A percentile compares a stretch with the other conserved stretches of the same genome.
Evolutionary conservation across 2,797 vertebrate species (phyloP).

Genomic region (Sebastes goodei): DNA sequence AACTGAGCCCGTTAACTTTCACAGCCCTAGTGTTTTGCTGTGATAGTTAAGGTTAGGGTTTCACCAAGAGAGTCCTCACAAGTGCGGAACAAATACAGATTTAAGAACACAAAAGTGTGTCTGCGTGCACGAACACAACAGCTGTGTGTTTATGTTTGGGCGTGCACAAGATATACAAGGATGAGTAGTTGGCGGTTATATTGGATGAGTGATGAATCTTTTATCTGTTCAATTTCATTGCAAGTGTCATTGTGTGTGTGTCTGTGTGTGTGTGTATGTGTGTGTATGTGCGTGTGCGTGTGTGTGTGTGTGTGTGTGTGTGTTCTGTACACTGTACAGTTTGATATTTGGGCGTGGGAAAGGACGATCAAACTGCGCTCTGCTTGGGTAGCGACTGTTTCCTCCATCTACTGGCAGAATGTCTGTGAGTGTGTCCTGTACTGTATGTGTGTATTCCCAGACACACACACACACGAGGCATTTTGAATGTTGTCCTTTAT

Average conservation of each 20-base stretch:
- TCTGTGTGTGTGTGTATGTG: background rate
- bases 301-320: background rate
- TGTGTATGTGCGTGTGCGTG: background rate
- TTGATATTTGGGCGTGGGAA: slow-evolving; percentile 34
- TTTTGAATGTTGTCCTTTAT: too few relatives aligned
- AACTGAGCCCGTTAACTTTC: too few relatives aligned
- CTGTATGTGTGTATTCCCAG: too few relatives aligned
- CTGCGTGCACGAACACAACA: background rate
- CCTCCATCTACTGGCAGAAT: background rate
- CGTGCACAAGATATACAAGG: background rate
- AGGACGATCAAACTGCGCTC: slow-evolving; percentile 36
- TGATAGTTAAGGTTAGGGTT: too few relatives aligned
- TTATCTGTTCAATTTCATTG: background rate
- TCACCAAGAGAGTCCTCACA: too few relatives aligned
- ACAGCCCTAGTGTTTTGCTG: too few relatives aligned
- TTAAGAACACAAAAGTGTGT: background rate
- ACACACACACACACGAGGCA: too few relatives aligned
- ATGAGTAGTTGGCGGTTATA: background rate
- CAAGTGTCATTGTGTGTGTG: background rate
- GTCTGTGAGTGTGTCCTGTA: too few relatives aligned
- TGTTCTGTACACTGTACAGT: slow-evolving; percentile 3
- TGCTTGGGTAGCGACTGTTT: slow-evolving; percentile 40
- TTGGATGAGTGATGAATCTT: slow-evolving; percentile 8
- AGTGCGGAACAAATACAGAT: too few relatives aligned
- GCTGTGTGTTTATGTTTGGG: background rate